Percentiles rank a stretch among this genome's conserved stretches.
phyloP scores from a whole-genome alignment of 2,888 invertebrate genomes.

The Ditylenchus weischeri region DNA sequence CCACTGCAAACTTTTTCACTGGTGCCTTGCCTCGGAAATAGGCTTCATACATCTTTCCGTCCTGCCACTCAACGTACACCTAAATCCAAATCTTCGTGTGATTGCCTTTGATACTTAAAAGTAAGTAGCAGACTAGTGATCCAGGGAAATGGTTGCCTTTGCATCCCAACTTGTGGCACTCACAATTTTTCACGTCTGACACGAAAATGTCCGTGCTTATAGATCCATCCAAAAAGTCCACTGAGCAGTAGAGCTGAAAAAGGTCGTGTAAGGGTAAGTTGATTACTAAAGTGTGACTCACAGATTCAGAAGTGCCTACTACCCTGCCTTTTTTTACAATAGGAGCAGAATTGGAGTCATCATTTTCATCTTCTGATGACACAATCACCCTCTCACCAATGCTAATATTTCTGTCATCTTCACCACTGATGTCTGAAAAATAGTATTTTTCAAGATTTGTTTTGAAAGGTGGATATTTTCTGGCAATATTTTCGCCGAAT shows the following conservation, averaged over 20 bases:
- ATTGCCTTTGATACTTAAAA: not conserved
- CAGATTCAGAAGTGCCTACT: slow-evolving; percentile 20
- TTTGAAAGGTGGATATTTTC: no score
- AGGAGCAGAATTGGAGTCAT: not conserved
- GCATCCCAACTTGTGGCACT: slow-evolving; percentile 35
- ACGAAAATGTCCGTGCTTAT: slow-evolving; percentile 28
- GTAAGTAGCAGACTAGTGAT: slow-evolving; percentile 23
- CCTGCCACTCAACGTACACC: slow-evolving; percentile 44
- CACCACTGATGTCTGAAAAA: no score
- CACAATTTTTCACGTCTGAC: slow-evolving; percentile 30
- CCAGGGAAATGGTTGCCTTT: slow-evolving; percentile 35
- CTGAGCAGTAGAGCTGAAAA: slow-evolving; percentile 61
- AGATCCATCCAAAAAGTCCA: slow-evolving; percentile 40
- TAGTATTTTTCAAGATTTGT: no score
- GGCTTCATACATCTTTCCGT: slow-evolving; percentile 38
- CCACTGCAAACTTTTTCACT: slow-evolving; percentile 15
- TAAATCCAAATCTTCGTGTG: slow-evolving; percentile 19
- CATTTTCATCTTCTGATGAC: slow-evolving; percentile 12
- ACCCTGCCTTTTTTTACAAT: slow-evolving; percentile 20
- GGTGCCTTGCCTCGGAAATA: slow-evolving; percentile 40
- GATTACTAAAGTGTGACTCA: slow-evolving; percentile 41
- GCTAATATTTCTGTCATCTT: not conserved
- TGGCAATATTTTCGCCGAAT: no score
- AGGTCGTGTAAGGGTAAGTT: slow-evolving; percentile 36
- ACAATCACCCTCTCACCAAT: slow-evolving; percentile 22